phyloP scores from a whole-genome alignment of 2,113 vertebrate genomes.

The Notothenia coriiceps region DNA sequence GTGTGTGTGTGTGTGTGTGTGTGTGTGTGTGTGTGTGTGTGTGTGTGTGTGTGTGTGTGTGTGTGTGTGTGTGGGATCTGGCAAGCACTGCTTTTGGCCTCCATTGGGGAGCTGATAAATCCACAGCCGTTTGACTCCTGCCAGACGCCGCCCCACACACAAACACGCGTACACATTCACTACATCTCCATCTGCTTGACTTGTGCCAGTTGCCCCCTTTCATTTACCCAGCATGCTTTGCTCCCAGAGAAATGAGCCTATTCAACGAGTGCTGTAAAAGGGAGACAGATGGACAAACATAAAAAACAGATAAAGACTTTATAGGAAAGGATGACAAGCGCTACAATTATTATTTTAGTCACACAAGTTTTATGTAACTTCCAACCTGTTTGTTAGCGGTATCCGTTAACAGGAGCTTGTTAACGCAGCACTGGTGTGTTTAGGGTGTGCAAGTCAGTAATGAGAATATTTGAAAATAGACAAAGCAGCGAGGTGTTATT shows the following conservation, averaged over 20 bases:
- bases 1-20: constrained; percentile 5
- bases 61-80: constrained; percentile 42
- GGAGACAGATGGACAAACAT: constrained; percentile 58
- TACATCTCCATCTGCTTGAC: constrained; percentile 76
- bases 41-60: not conserved
- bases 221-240: constrained; percentile 81
- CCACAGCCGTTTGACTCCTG: constrained; percentile 76
- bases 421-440: not conserved
- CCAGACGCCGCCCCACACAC: constrained; percentile 51
- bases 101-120: constrained; percentile 74
- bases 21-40: constrained; percentile 5
- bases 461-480: not conserved
- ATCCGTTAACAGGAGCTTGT: not conserved
- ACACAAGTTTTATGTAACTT: constrained; percentile 23
- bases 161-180: constrained; percentile 29
- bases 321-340: constrained; percentile 23
- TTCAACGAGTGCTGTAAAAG: constrained; percentile 54
- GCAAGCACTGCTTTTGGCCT: constrained; percentile 53
- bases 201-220: constrained; percentile 75
- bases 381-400: constrained; percentile 3
- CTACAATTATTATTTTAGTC: constrained; percentile 35
- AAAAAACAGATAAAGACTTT: constrained; percentile 38
- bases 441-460: not conserved
- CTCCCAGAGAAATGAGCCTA: constrained; percentile 67
- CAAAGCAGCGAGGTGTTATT: not conserved